Evolutionary conservation across 2,888 invertebrate genomes (phyloP), one percentile per base, ranked within the genome.

Genomic region (Oscheius onirici): DNA sequence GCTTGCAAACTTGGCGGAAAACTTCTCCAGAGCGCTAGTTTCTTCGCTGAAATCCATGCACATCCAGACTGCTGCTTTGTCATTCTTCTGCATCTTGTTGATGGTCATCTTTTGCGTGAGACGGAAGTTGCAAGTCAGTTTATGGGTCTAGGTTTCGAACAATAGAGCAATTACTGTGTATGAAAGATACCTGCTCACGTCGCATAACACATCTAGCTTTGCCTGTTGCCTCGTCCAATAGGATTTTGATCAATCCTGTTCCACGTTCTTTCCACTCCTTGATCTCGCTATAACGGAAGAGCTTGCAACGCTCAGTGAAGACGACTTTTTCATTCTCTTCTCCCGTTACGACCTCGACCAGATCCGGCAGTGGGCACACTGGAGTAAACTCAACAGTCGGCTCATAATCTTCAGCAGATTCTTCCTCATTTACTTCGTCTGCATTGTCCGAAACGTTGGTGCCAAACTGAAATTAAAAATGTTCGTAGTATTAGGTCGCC

Each of bases 21-120:
- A 68, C n/a, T 78, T 65, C 44, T 73, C 76, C 20, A 70, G 67
- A 20, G 69, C 71, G 15, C 67, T 69, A 28, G 73, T 70, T n/a
- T 76, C 93, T 82, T 95, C 95, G 69, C 94, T 93, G 87, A 92
- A 96, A 89, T 97, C 96, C 69, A 92, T 52, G 91, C 95, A 96
- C 61, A 92, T 85, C 93, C 94, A 94, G 0, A 93, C 92, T 85
- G 71, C 77, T 1, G 82, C 83, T 55, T 75, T 76, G 20, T 76
- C 78, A 13, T 72, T 75, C n/a, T 60, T 74, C 11, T 49, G 46
- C 82, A 82, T 77, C 66, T 74, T 88, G 54, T 91, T 90, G 74
- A 95, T 92, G 57, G 91, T 91, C 28, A 94, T 89, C 22, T 92
- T 92, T 5, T 74, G 43, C 26, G 71, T 41, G 49, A 87, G 72